These are phyloP conservation scores for Sterrhoptilus dennistouni DNA, from an alignment of 2,113 vertebrate species.

Conservation along the genomic window DNA sequence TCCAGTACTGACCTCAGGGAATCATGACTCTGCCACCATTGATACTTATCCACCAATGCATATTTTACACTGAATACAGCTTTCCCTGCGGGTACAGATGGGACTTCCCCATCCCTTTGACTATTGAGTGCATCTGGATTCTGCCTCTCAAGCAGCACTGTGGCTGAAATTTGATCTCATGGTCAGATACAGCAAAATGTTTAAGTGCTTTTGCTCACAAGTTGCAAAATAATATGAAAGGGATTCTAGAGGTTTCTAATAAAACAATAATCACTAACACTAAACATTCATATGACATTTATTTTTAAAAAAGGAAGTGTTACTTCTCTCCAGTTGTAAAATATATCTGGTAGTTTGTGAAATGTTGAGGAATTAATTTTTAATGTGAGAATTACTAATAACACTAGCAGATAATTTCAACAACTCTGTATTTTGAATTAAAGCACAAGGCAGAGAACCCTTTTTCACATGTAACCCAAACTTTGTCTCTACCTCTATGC, in stretches of 20 bases:
- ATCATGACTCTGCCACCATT: conserved; percentile 13
- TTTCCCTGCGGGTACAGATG: not conserved
- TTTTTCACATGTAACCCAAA: not conserved
- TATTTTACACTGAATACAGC: not conserved
- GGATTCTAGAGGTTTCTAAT: not conserved
- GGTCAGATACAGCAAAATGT: not conserved
- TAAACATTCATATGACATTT: not conserved
- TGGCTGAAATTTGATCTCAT: not conserved
- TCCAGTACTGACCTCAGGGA: conserved; percentile 1
- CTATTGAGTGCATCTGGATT: not conserved
- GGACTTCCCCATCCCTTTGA: not conserved
- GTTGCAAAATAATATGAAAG: not conserved
- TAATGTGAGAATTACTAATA: not conserved
- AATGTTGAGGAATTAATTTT: not conserved
- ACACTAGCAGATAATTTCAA: not conserved
- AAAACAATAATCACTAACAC: not conserved
- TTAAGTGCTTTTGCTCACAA: not conserved
- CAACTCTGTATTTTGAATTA: not conserved
- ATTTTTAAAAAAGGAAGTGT: not conserved
- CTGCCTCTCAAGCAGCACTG: not conserved
- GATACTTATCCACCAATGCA: not conserved
- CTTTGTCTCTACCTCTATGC: not conserved
- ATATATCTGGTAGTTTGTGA: not conserved
- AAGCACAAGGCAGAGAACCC: not conserved
- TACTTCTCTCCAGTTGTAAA: not conserved